Base-by-base conservation (phyloP, 2,113 vertebrate genomes). In the Channa argus region DNA sequence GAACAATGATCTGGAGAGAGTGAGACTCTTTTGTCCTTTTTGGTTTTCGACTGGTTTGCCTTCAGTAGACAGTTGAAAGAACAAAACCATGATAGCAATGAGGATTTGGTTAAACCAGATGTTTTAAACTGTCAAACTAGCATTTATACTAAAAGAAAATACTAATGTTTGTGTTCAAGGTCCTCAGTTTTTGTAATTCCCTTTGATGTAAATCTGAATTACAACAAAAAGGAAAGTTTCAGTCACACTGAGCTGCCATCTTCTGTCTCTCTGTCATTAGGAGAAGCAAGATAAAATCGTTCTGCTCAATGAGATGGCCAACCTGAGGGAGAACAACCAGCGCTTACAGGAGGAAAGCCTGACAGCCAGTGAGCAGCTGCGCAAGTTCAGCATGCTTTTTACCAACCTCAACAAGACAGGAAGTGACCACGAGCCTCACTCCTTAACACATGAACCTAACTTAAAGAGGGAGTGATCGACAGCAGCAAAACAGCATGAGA, bases 241-340 rank as follows among this genome's bases (percentile, higher is more conserved):
- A 3, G 11, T 15, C 24, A 36, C 56, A 15, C 53, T 11, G 11
- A 38, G 12, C 8, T 8, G 2, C 54, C 11, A 3, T 43, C 1
- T 8, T 36, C 0, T 38, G 2, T 55, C 7, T 52, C 2, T 13
- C 0, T 15, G 24, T 24, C 46, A n/a, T 0, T 91, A 98, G 97
- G 97, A 98, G 91, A 98, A 98, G 88, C 85, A 97, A 87, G 97
- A 98, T 86, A 98, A 98, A 90, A 95, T 95, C 1, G 93, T 94
- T 1, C 91, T 98, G 41, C 93, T 97, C 38, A 95, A 95, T 0
- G 97, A 98, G 88, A 97, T 98, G 88, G 96, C 96, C 63, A 94
- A 93, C 72, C 94, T 98, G 66, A 86, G 96, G 7, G 87, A 97
- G 69, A 98, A 98, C 88, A 98, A 98, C 89, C 96, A 97, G 89